These are phyloP conservation scores for Lagenorhynchus albirostris DNA, from an alignment of 2,113 vertebrate species.

Conservation along the genomic window DNA sequence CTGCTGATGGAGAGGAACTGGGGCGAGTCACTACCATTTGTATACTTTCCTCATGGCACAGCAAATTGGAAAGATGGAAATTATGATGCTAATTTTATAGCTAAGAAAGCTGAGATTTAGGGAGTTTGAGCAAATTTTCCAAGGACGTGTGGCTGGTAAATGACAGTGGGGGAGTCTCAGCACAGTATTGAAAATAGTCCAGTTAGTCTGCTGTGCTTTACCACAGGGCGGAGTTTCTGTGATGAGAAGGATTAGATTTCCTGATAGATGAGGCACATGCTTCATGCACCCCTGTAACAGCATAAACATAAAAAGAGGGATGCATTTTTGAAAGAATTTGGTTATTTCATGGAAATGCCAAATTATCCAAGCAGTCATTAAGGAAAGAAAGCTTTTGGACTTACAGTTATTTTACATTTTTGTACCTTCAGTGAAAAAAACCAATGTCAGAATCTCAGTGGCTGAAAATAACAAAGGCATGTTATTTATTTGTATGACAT, in stretches of 20 bases:
- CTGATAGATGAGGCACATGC: not conserved
- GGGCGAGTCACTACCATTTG: not conserved
- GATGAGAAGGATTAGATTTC: not conserved
- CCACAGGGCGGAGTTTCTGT: not conserved
- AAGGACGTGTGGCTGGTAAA: not conserved
- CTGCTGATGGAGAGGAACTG: not conserved
- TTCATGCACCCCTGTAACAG: not conserved
- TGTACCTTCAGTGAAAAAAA: not conserved
- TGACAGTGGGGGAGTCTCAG: not conserved
- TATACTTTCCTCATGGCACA: accelerated
- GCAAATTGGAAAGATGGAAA: not conserved
- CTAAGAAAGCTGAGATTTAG: not conserved
- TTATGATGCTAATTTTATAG: not conserved
- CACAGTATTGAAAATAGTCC: not conserved
- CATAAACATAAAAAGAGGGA: not conserved
- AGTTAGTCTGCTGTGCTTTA: not conserved
- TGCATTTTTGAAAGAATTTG: not conserved
- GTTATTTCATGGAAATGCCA: not conserved
- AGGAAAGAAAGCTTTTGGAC: not conserved
- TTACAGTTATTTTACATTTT: not conserved
- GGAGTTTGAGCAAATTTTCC: not conserved
- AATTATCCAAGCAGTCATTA: not conserved
- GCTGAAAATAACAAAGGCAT: not conserved
- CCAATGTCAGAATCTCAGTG: not conserved
- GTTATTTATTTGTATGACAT: not conserved